These are phyloP conservation scores for Malacoctenus gilli DNA, from an alignment of 2,797 vertebrate species.

Conservation along the genomic window DNA sequence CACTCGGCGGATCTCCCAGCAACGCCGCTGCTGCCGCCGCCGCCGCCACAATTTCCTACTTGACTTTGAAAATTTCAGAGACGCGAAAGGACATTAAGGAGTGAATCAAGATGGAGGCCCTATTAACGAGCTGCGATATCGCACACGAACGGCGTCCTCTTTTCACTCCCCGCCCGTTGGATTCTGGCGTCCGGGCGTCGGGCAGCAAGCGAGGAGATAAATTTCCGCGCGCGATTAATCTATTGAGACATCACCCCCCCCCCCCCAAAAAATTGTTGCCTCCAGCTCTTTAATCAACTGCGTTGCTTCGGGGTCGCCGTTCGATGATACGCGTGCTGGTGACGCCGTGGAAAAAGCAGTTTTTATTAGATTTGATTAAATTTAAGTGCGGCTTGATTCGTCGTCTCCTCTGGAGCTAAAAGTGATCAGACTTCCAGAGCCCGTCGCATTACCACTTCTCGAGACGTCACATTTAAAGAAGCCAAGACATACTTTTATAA, in stretches of 20 bases:
- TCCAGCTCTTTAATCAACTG: too few species aligned
- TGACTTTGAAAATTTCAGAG: conserved; percentile 46
- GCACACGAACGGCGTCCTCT: background rate
- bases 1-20: conserved; percentile 24
- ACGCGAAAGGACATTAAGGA: conserved; percentile 32
- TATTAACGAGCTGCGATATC: conserved; percentile 23
- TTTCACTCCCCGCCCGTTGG: background rate
- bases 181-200: conserved; percentile 11
- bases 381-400: too few species aligned
- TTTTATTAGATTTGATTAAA: conserved; percentile 7
- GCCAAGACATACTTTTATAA: too few species aligned
- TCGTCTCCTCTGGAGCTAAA: too few species aligned
- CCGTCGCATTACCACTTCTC: too few species aligned
- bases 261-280: too few species aligned
- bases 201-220: background rate
- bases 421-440: too few species aligned
- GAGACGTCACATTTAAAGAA: too few species aligned
- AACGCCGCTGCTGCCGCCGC: conserved; percentile 14
- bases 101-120: conserved; percentile 20
- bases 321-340: background rate
- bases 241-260: too few species aligned
- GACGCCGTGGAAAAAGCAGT: background rate
- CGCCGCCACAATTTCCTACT: conserved; percentile 50
- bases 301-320: conserved; percentile 6
- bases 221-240: background rate